Base-by-base conservation (phyloP, 2,888 invertebrate species). In the Bombylius discolor region DNA sequence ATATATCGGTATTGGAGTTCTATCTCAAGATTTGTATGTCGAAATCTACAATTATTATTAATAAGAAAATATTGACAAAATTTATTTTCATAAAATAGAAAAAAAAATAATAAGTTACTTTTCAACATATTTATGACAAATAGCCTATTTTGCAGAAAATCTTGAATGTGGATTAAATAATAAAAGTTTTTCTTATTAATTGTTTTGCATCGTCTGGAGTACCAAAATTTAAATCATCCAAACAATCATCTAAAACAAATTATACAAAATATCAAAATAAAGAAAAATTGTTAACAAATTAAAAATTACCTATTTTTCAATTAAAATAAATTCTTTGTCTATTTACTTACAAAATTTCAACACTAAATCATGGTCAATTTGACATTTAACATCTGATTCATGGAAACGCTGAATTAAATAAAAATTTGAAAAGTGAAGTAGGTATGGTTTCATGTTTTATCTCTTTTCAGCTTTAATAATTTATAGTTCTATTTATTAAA, bases 121-220 rank as follows among this genome's bases (percentile, higher is more conserved):
- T 57, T 82, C 78, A 11, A 96, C 90, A 73, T 91, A 98, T 50
- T 87, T 82, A 70, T 97, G 96, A 56, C 82, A 77, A 46, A 98
- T 72, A 0, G 93, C 91, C 67, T 87, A 82, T 56, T 89, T 86
- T 2, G 96, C 95, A 46, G 90, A 94, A 34, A 94, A 78, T 60
- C 97, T 77, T 66, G 84, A 84, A 54, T 83, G 82, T 0, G 97
- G 97, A 73, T 95, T 94, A 72, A 98, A 90, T 23, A 94, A 81
- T 11, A 98, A 78, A 47, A 96, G 78, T n/a, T 63, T 83, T 79
- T 63, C 85, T 84, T 8, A 95, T 81, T 63, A 98, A 75, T 66
- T 91, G 87, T 3, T 89, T 75, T 0, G 90, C 93, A 67, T 92
- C 89, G 1, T 79, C 75, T 1, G 89, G 82, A 1, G 84, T 81